Evolutionary conservation across 2,888 invertebrate species (phyloP).

Genomic region (Himalopsyche kuldschensis): DNA sequence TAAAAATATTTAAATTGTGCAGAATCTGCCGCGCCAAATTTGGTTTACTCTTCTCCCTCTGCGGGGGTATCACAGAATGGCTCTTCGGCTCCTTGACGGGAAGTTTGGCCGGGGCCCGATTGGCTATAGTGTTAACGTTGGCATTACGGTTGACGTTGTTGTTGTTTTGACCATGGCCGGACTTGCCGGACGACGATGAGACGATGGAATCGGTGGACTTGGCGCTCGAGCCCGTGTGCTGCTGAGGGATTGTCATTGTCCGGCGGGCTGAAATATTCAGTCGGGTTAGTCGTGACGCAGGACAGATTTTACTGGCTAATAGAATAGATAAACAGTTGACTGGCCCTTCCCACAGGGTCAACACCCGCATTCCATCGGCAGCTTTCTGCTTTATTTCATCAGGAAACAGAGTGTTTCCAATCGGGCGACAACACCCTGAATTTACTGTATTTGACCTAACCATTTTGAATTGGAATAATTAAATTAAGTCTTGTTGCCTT

Average conservation of each 20-base stretch:
- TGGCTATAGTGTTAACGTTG: conserved; percentile 3
- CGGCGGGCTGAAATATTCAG: conserved; percentile 43
- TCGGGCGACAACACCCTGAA: no score
- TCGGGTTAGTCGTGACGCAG: no score
- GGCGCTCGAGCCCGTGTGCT: conserved; percentile 55
- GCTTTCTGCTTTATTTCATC: no score
- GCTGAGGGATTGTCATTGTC: conserved; percentile 50
- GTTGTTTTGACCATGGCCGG: conserved; percentile 8
- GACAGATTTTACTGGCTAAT: no score
- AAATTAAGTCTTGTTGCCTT: no score
- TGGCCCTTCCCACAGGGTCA: no score
- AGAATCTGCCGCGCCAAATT: conserved; percentile 77
- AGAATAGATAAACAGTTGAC: no score
- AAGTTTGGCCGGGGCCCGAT: conserved; percentile 41
- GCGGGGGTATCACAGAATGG: conserved; percentile 41
- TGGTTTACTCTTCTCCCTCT: conserved; percentile 46
- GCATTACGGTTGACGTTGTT: not conserved
- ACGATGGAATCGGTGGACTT: conserved; percentile 50
- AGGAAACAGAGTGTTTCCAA: no score
- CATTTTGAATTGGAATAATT: no score
- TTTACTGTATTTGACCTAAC: no score
- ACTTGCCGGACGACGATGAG: conserved; percentile 45
- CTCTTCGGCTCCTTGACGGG: conserved; percentile 33
- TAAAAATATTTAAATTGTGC: conserved; percentile 80
- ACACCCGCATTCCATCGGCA: no score